Base-by-base conservation (phyloP, 2,888 invertebrate genomes). In the Lycophotia porphyrea region DNA sequence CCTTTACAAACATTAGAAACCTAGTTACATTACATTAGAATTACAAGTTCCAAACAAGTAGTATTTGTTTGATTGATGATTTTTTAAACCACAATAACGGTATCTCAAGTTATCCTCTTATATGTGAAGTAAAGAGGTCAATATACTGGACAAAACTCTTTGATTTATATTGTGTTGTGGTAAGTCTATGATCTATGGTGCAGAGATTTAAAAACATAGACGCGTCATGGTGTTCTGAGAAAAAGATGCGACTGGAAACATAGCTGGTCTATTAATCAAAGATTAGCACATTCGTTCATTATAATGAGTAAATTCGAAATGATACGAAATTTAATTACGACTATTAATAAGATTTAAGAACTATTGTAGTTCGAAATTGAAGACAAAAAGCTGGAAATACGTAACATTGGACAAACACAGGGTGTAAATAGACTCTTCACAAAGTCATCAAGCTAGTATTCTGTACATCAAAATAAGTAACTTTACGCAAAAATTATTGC, bases 11-110 rank as follows among this genome's bases (percentile, higher is more conserved):
- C 65, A 79, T 52, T 18, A 63, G 13, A 78, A 69, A 80, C 87
- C 87, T 31, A 86, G 58, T 80, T 88, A 76, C 88, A 88, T 84
- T 67, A 58, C 13, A 88, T 87, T 88, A 84, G 63, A 85, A 80
- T 79, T 77, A 66, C 34, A 73, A 61, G 39, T 71, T 67, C 63
- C 42, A 61, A 69, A 75, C 71, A 81, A 79, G 74, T 66, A 78
- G 49, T 74, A 63, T 70, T 73, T 74, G 47, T 76, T 24, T 81
- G 81, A 78, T 84, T 74, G 13, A 88, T 86, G 78, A 68, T 71
- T 74, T 84, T 79, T 69, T 63, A 76, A 86, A 81, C 78, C 84
- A 75, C 78, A 80, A 31, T 87, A 86, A 86, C 86, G 79, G 86
- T 63, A 7, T n/a, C n/a, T 36, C 27, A 60, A 34, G 49, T 73